A percentile compares a stretch with the other conserved stretches of the same genome.
Conservation (phyloP, 2,888 invertebrate species). For the Gastracanthus pulcherrimus region DNA sequence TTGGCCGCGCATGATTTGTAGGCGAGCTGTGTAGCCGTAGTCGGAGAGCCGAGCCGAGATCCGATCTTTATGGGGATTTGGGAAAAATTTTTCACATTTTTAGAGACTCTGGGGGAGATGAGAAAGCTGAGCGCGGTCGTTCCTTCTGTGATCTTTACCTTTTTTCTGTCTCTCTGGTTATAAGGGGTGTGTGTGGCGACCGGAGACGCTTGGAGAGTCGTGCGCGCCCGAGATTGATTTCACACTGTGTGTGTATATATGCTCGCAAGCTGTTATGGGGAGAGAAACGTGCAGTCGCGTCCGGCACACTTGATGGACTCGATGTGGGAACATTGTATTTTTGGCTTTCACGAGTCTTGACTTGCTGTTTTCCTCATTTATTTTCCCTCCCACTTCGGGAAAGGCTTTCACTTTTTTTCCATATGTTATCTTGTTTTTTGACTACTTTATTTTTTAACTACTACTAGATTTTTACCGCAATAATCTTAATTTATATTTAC, state of each 20-base stretch:
- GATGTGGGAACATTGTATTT: constrained; percentile 30
- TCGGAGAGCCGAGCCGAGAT: constrained; percentile 20
- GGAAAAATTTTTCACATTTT: constrained; percentile 32
- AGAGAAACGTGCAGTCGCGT: too few relatives aligned
- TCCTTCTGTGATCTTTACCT: not conserved
- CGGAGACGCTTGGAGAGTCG: not conserved
- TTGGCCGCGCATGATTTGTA: constrained; percentile 8
- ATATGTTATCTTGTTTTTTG: too few relatives aligned
- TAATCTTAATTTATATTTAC: too few relatives aligned
- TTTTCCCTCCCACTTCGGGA: not conserved
- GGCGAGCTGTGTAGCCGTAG: not conserved
- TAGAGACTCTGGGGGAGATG: not conserved
- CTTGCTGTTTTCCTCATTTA: not conserved
- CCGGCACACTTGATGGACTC: not conserved
- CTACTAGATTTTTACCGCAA: too few relatives aligned
- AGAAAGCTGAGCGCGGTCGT: not conserved
- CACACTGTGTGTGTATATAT: not conserved
- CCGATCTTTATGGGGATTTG: constrained; percentile 42
- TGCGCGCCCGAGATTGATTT: constrained; percentile 34
- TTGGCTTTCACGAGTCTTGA: not conserved
- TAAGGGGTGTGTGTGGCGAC: not conserved
- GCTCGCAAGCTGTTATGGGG: not conserved
- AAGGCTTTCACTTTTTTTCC: not conserved
- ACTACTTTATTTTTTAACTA: too few relatives aligned
- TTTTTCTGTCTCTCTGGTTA: not conserved